phyloP scores from a whole-genome alignment of 2,113 vertebrate species.

The Dicentrarchus labrax region DNA sequence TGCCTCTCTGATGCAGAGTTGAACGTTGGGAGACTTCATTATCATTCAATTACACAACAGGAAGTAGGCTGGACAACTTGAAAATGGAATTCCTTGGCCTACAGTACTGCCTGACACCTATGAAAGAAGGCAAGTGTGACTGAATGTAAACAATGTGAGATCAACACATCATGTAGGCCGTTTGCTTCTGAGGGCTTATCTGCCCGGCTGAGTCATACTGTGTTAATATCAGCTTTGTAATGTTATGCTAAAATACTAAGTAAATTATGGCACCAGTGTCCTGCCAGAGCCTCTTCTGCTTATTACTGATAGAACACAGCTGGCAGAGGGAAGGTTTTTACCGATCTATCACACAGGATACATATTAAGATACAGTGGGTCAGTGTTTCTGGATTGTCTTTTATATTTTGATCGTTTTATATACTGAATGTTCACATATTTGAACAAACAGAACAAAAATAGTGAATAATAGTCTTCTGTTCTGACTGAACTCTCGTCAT shows the following conservation, averaged over 20 bases:
- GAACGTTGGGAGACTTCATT: background rate
- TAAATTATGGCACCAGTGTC: constrained; percentile 45
- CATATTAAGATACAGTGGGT: background rate
- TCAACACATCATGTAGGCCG: constrained; percentile 26
- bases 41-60: constrained; percentile 45
- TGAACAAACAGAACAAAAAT: background rate
- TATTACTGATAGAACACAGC: constrained; percentile 19
- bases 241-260: constrained; percentile 42
- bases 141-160: constrained; percentile 53
- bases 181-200: constrained; percentile 20
- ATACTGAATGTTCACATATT: background rate
- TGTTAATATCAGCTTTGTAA: constrained; percentile 49
- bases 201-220: constrained; percentile 36
- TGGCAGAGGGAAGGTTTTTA: background rate
- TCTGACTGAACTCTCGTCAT: background rate
- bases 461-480: background rate
- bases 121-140: constrained; percentile 35
- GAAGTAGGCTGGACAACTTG: constrained; percentile 25
- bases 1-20: constrained; percentile 10
- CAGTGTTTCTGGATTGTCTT: background rate
- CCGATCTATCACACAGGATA: constrained; percentile 20
- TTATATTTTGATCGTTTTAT: background rate
- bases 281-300: constrained; percentile 21
- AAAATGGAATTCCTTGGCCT: constrained; percentile 21
- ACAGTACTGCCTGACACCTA: constrained; percentile 5